Conservation (phyloP, 2,888 invertebrate genomes). For the Omphaloscelis lunosa region DNA sequence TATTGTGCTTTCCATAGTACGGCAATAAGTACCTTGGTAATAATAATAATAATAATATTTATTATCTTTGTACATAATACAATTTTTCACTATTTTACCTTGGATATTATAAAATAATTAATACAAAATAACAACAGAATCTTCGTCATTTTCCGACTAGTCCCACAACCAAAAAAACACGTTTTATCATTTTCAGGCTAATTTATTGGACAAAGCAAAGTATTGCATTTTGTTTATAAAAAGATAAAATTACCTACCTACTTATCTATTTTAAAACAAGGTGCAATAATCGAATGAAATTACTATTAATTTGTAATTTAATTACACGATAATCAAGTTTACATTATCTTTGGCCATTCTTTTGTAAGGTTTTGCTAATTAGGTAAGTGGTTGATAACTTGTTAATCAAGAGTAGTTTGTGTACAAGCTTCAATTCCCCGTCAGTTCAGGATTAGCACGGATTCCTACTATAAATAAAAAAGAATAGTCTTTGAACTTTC, state of each 20-base stretch:
- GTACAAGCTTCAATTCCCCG: too few relatives aligned
- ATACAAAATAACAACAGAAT: conserved; percentile 26
- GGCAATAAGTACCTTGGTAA: too few relatives aligned
- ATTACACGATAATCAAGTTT: neutral
- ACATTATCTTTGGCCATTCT: neutral
- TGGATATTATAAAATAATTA: conserved; percentile 14
- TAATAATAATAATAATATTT: too few relatives aligned
- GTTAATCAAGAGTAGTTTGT: neutral
- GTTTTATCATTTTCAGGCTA: neutral
- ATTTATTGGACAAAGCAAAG: conserved; percentile 23
- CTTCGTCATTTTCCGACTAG: conserved; percentile 39
- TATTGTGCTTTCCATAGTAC: neutral
- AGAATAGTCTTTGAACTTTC: neutral
- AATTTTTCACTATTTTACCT: conserved; percentile 43
- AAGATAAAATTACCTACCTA: conserved; percentile 13
- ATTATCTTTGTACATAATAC: neutral
- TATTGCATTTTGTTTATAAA: conserved; percentile 22
- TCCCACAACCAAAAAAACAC: neutral
- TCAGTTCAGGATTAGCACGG: neutral
- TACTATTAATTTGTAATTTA: neutral
- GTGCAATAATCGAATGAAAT: neutral
- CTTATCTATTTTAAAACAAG: conserved; percentile 13
- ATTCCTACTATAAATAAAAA: neutral
- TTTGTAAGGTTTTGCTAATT: neutral
- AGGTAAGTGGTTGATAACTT: neutral